phyloP scores from a whole-genome alignment of 2,113 vertebrate species.

The Addax nasomaculatus region DNA sequence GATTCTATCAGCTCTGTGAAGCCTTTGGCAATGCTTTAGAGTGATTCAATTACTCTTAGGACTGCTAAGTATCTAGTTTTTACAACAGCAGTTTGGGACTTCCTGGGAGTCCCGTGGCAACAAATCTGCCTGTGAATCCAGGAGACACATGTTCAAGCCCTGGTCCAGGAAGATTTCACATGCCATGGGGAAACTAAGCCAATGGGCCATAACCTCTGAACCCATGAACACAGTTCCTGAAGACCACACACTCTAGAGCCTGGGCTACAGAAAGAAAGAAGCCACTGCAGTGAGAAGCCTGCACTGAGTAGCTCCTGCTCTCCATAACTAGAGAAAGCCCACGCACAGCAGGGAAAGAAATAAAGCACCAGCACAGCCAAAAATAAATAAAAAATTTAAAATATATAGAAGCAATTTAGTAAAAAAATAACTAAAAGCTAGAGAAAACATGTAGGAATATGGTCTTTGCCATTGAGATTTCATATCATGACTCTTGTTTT shows the following conservation, averaged over 20 bases:
- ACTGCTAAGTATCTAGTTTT: not conserved
- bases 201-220: not conserved
- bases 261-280: not conserved
- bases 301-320: not conserved
- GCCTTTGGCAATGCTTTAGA: not conserved
- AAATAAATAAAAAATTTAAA: not conserved
- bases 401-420: not conserved
- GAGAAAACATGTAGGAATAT: not conserved
- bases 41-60: not conserved
- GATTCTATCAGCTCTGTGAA: not conserved
- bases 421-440: not conserved
- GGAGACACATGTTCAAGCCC: not conserved
- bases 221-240: not conserved
- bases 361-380: not conserved
- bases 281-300: not conserved
- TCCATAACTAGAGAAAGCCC: not conserved
- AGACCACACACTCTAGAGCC: not conserved
- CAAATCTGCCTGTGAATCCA: not conserved
- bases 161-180: not conserved
- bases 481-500: not conserved
- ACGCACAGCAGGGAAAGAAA: accelerated
- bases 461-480: not conserved
- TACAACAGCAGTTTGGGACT: not conserved
- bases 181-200: not conserved
- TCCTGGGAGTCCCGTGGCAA: not conserved